Evolutionary conservation across 2,888 invertebrate species (phyloP), one percentile per base, ranked within the genome.

Genomic region (Tetropium fuscum): DNA sequence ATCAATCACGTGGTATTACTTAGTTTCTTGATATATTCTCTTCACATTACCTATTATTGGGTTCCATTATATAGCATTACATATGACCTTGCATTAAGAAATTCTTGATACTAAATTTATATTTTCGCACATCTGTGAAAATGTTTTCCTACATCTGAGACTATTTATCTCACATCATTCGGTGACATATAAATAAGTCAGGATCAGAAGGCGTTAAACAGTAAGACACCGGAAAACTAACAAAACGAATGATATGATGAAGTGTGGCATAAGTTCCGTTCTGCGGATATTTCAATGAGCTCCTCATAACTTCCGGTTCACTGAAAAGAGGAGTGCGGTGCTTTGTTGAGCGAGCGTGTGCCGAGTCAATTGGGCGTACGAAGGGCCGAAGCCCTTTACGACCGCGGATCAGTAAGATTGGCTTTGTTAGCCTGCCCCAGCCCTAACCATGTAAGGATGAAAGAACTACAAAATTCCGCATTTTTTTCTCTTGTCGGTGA

Each of bases 251-350:
- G 66, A 65, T 64, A 76, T 76, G 78, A 78, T 74, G 73, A 74
- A 79, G 77, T 78, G 77, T 67, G 70, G 67, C 71, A 66, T 70
- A 66, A 71, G 74, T 78, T 78, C 77, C 78, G 76, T 72, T 73
- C 76, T 75, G 75, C 78, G 79, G 78, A 80, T 79, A 80, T 80
- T 78, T 78, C 79, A 80, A 80, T 80, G 79, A 79, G 76, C 77
- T 75, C 73, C 78, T 79, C 80, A 81, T 80, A 80, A 80, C 80
- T 80, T 80, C 79, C 80, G 79, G 77, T 63, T 70, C 77, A 75
- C 65, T 72, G 74, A 66, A 70, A 65, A 63, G 61, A 65, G 71
- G 69, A 75, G 75, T 71, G 72, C 68, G 72, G 72, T 68, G 70
- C 75, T 77, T 78, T 78, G 76, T 76, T 68, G 67, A 57, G 51